phyloP scores from a whole-genome alignment of 2,113 vertebrate species.

The Solenodon paradoxus region DNA sequence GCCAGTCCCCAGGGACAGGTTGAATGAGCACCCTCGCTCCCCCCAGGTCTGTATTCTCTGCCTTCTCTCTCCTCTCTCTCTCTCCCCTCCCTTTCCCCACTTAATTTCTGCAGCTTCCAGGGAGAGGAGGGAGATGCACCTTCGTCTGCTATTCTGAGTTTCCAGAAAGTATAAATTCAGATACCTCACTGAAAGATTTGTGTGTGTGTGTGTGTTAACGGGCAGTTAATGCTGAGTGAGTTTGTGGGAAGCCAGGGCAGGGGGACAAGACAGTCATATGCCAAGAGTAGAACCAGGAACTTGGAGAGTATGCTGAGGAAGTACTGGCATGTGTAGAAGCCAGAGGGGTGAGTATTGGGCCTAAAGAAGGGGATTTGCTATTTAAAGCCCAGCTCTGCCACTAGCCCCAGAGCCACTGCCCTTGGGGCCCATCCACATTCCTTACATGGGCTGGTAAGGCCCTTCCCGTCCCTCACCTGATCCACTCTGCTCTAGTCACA shows the following conservation, averaged over 20 bases:
- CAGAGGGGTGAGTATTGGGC: neutral
- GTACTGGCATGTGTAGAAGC: neutral
- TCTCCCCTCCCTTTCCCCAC: neutral
- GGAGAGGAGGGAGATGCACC: constrained; percentile 51
- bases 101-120: constrained; percentile 37
- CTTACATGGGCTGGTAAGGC: neutral
- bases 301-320: neutral
- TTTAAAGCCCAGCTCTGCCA: neutral
- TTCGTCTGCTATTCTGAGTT: neutral
- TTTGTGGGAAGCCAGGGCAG: neutral
- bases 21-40: neutral
- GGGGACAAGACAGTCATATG: neutral
- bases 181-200: neutral
- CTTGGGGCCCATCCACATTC: neutral
- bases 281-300: neutral
- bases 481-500: neutral
- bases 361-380: neutral
- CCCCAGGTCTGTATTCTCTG: neutral
- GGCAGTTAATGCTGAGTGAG: neutral
- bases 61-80: neutral
- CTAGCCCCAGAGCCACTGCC: neutral
- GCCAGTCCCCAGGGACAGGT: neutral
- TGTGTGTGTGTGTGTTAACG: neutral
- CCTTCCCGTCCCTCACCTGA: neutral
- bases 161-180: constrained; percentile 46